Conservation (phyloP, 1,140 invertebrate genomes). For the Riptortus pedestris region DNA sequence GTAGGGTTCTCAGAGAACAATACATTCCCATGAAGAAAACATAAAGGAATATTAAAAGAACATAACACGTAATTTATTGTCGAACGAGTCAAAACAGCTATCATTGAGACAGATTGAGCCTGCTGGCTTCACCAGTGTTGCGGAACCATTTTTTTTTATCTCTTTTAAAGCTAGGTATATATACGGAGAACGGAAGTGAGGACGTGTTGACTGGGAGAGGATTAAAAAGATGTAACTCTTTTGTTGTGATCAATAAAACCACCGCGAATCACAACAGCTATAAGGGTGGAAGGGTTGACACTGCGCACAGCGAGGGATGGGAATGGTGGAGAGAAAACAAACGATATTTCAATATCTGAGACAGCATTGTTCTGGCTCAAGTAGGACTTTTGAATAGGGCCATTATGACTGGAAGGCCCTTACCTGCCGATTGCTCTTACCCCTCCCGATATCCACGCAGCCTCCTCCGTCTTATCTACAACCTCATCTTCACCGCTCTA, state of each 20-base stretch:
- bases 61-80: neutral
- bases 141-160: too few species aligned
- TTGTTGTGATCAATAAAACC: neutral
- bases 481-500: neutral
- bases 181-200: too few species aligned
- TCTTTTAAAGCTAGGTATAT: too few species aligned
- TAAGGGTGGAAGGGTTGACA: too few species aligned
- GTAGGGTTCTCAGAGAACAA: too few species aligned
- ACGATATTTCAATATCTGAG: slow-evolving; percentile 8
- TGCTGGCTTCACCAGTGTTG: too few species aligned
- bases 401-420: neutral
- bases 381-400: neutral
- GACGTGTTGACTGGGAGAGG: neutral
- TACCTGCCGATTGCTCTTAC: neutral
- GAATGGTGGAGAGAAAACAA: slow-evolving; percentile 8
- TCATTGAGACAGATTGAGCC: too few species aligned
- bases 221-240: slow-evolving; percentile 13
- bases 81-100: neutral
- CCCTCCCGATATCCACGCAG: too few species aligned
- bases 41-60: neutral
- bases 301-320: too few species aligned
- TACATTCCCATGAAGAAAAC: neutral
- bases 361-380: too few species aligned
- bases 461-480: neutral
- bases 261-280: slow-evolving; percentile 1